Conservation (phyloP, 2,797 vertebrate genomes). For the Liparis tanakae region DNA sequence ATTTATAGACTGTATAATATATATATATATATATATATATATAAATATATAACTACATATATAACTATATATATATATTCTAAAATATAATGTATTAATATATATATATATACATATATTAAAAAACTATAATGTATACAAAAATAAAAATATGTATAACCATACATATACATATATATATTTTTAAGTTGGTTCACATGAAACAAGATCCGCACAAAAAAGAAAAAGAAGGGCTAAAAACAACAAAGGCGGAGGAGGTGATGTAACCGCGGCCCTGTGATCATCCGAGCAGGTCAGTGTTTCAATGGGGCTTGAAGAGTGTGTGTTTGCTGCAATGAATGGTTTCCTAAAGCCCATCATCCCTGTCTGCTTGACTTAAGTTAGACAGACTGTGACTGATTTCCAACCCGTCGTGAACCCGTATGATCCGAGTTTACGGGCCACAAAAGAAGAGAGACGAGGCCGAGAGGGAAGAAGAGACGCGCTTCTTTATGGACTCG, state of each 20-base stretch:
- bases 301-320: constrained; percentile 64
- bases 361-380: constrained; percentile 66
- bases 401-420: constrained; percentile 66
- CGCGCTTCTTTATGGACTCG: constrained; percentile 26
- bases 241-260: constrained; percentile 9
- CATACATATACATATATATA: not conserved
- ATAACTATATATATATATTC: too few species aligned
- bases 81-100: too few species aligned
- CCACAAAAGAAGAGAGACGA: constrained; percentile 37
- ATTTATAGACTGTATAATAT: not conserved
- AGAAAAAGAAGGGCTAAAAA: not conserved
- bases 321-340: constrained; percentile 62
- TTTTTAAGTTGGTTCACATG: constrained; percentile 5
- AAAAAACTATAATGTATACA: too few species aligned
- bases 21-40: too few species aligned
- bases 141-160: too few species aligned
- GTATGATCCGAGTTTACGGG: constrained; percentile 59
- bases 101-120: too few species aligned
- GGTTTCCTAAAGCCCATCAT: constrained; percentile 69
- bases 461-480: constrained; percentile 27
- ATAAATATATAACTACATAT: too few species aligned
- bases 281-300: constrained; percentile 45
- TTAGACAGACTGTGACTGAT: constrained; percentile 73
- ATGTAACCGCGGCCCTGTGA: constrained; percentile 44
- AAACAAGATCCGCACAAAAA: not conserved